phyloP scores from a whole-genome alignment of 2,797 vertebrate genomes.

The Anabacerthia variegaticeps region DNA sequence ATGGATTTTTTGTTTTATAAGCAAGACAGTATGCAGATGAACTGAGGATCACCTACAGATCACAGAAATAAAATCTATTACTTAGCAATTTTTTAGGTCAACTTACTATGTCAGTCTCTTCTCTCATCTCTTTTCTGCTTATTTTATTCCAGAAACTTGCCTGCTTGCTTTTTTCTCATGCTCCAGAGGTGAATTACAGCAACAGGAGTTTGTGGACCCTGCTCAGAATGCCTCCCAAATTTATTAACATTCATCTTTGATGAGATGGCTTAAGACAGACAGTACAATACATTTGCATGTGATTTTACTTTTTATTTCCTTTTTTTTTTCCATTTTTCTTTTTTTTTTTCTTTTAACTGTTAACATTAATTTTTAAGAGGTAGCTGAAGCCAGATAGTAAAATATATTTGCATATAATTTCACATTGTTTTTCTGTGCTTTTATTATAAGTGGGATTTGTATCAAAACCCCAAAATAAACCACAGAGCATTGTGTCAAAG shows the following conservation, averaged over 20 bases:
- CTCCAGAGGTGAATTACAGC: not conserved
- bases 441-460: not conserved
- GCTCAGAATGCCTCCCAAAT: not conserved
- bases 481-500: not conserved
- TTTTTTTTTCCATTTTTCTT: not conserved
- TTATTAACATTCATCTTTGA: not conserved
- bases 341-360: not conserved
- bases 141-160: not conserved
- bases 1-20: slow-evolving; percentile 11
- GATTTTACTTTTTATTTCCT: not conserved
- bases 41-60: not conserved
- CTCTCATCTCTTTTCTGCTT: not conserved
- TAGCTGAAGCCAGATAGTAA: not conserved
- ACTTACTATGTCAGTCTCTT: not conserved
- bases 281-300: not conserved
- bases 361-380: not conserved
- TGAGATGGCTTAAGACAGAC: not conserved
- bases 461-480: not conserved
- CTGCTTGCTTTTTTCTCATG: not conserved
- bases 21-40: not conserved
- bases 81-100: slow-evolving; percentile 16
- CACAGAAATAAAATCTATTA: slow-evolving; percentile 5
- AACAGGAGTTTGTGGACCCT: not conserved
- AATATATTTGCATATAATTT: not conserved
- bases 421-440: not conserved